Evolutionary conservation across 92 coral and sea anemone genomes (phyloP), one percentile per base, ranked within the genome.

Genomic region (Heteractis magnifica): DNA sequence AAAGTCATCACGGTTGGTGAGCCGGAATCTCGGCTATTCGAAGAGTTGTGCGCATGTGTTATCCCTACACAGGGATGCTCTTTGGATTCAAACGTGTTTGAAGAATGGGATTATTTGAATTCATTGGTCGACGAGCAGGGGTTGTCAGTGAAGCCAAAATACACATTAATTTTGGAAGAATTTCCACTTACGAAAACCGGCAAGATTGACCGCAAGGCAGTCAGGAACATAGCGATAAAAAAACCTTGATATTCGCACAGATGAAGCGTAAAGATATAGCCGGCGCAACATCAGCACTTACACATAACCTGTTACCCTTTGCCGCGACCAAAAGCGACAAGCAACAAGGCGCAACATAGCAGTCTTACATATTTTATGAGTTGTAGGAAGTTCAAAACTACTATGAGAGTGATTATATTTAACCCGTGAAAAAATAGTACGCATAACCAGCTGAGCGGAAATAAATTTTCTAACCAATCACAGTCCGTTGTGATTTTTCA

Each of bases 21-120:
- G 6, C 89, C 89, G 75, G 86, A 86, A 19, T 80, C 74, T 74
- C 86, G 76, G 81, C 19, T 86, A 58, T 77, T 81, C 70, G 89
- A 86, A 75, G 86, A 86, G 79, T 4, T 64, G 71, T 64, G 71
- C 71, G 71, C 71, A 64, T 18, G 41, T 21, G 26, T 64, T 6
- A 18, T 64, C 71, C 71, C 71, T 64, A 64, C 8, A 53, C 56
- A 53, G 12, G 56, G 56, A 53, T 26, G 71, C 8, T 64, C 71
- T 14, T 18, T 64, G 21, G 71, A 64, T 64, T 9, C 20, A 64
- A 19, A 19, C 23, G 26, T 64, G 71, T 64, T 64, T 64, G 71
- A 64, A 16, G 26, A 64, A 16, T 64, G 71, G 71, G 71, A 16
- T 64, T 12, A 59, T 15, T 19, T 16, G 10, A 19, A 64, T 20